A percentile compares a stretch with the other conserved stretches of the same genome.
phyloP scores from a whole-genome alignment of 2,113 vertebrate species.

The Motacilla alba region DNA sequence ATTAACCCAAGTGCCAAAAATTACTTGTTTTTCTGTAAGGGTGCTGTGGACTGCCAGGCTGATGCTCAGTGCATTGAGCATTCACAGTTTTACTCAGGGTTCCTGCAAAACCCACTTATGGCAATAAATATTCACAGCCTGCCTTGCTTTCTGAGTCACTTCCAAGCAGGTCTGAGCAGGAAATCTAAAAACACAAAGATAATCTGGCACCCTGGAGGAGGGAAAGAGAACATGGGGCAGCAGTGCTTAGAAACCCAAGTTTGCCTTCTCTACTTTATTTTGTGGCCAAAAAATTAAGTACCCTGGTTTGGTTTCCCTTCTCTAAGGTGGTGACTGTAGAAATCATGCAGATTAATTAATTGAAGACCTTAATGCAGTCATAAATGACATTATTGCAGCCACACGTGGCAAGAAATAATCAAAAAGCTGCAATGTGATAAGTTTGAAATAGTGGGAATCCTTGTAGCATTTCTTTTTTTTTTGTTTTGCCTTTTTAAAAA shows the following conservation, averaged over 20 bases:
- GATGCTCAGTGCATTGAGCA: neutral
- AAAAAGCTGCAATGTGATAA: neutral
- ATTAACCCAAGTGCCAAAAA: neutral
- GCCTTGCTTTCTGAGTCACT: neutral
- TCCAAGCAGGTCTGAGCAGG: neutral
- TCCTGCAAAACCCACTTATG: neutral
- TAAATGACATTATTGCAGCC: neutral
- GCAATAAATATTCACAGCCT: neutral
- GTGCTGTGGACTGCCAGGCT: neutral
- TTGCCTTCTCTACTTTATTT: neutral
- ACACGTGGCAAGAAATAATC: neutral
- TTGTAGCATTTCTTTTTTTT: neutral
- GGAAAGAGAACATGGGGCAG: neutral
- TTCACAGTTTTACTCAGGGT: neutral
- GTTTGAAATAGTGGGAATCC: neutral
- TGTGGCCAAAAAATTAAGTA: neutral
- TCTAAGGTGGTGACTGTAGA: neutral
- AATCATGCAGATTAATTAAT: neutral
- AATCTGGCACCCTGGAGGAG: neutral
- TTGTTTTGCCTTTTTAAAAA: neutral
- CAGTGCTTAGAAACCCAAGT: neutral
- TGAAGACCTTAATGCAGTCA: neutral
- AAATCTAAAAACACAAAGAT: neutral
- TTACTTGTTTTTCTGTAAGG: neutral
- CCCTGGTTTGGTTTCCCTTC: neutral